Conservation (phyloP, 2,888 invertebrate species). For the Eubasilissa splendida region DNA sequence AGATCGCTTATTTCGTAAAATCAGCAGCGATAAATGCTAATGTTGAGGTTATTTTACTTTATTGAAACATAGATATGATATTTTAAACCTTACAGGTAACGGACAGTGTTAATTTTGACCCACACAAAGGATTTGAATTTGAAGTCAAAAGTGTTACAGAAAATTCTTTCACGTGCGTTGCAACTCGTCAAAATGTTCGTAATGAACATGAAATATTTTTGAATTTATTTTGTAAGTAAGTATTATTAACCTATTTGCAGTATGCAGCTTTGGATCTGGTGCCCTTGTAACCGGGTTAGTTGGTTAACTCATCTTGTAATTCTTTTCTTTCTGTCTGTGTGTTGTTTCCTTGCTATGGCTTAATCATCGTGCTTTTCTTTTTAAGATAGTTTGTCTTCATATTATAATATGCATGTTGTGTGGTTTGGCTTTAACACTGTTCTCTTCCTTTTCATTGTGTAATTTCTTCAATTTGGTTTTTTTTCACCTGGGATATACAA, state of each 20-base stretch:
- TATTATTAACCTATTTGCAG: conserved; percentile 50
- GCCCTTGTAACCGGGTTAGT: conserved; percentile 33
- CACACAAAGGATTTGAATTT: conserved; percentile 67
- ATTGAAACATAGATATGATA: conserved; percentile 6
- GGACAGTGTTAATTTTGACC: conserved; percentile 63
- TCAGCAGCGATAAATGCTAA: conserved; percentile 19
- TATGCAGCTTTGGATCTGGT: conserved; percentile 53
- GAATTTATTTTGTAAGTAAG: conserved; percentile 60
- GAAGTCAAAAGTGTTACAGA: conserved; percentile 62
- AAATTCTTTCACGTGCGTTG: conserved; percentile 62
- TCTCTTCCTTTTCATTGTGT: conserved; percentile 26
- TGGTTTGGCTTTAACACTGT: conserved; percentile 49
- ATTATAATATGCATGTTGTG: conserved; percentile 24
- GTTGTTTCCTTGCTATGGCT: conserved; percentile 19
- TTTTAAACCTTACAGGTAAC: conserved; percentile 61
- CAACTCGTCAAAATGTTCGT: conserved; percentile 58
- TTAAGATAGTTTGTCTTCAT: conserved; percentile 34
- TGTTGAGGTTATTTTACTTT: conserved; percentile 1
- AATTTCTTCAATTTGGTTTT: not conserved
- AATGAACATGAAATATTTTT: conserved; percentile 56
- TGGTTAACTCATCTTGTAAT: conserved; percentile 25
- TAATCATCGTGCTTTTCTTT: conserved; percentile 35
- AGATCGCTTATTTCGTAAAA: not conserved
- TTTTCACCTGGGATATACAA: not conserved
- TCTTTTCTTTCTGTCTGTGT: conserved; percentile 48